Base-by-base conservation (phyloP, 2,888 invertebrate genomes). In the Orthonevra nobilis region DNA sequence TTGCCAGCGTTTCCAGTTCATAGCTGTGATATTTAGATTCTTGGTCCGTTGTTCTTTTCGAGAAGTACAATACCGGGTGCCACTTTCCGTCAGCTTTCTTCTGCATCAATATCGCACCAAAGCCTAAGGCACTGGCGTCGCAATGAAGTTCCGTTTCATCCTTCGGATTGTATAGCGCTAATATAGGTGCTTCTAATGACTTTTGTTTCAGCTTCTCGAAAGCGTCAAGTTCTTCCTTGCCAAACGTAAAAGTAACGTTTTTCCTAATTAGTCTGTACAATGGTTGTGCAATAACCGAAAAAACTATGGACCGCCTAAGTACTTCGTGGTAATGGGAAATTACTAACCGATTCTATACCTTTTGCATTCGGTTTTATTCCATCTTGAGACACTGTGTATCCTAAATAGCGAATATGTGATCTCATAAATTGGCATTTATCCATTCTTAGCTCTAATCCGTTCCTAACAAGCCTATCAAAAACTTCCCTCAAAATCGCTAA, bases 141-240 rank as follows among this genome's bases (percentile, higher is more conserved):
- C 82, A 82, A 72, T 85, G 85, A 42, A 85, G 56, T 68, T 85
- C 83, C 7, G 84, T 85, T 58, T 83, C 83, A 17, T 36, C 15
- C 17, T 42, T 20, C 3, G 83, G 83, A 5, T 69, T 58, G 75
- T 44, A 87, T 2, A 87, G 46, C 3, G 82, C 81, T 10, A 87
- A 72, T n/a, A 85, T 72, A 15, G 81, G 48, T 6, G 30, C 34
- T 32, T 23, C 14, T 9, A 12, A 9, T n/a, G 46, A 19, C 19
- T 12, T 17, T 61, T 19, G 17, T 44, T 61, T 28, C 17, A 46
- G 32, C n/a, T 28, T 28, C n/a, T 28, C 28, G 28, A 28, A 28
- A 28, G 28, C 6, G 7, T 28, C 28, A 14, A 12, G 7, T 48
- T 61, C 19, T 10, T 34, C 14, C 20, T 17, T 32, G 7, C 42